Evolutionary conservation across 2,888 invertebrate species (phyloP).

Genomic region (Malacosoma neustria): DNA sequence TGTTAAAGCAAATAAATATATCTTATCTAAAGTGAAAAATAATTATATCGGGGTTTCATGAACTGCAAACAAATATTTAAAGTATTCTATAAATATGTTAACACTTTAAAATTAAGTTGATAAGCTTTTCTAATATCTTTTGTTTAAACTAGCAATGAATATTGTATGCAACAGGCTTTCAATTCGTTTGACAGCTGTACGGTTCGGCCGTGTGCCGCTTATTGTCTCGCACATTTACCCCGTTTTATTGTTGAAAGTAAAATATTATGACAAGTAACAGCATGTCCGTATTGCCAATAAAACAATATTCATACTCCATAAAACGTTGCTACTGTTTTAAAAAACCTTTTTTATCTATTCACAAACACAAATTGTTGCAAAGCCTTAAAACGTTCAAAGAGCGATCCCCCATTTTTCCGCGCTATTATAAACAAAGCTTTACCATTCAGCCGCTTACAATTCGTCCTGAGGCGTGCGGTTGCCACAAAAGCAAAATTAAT

Average conservation of each 20-base stretch:
- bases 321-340: conserved; percentile 1
- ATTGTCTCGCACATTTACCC: conserved; percentile 29
- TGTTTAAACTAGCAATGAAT: no score
- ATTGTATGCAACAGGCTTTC: conserved; percentile 5
- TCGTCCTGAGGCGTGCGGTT: conserved; percentile 56
- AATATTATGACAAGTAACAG: conserved; percentile 32
- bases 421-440: conserved; percentile 53
- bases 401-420: conserved; percentile 38
- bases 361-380: conserved; percentile 26
- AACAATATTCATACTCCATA: conserved; percentile 3
- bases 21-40: no score
- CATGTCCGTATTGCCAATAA: conserved; percentile 26
- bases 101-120: no score
- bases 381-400: conserved; percentile 40
- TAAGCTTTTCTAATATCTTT: no score
- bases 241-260: conserved; percentile 30
- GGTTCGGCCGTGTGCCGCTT: conserved; percentile 21
- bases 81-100: no score
- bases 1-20: no score
- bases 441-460: conserved; percentile 52
- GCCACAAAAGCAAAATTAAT: conserved; percentile 71
- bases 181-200: conserved; percentile 17
- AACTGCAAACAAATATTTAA: no score
- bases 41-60: no score
- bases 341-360: neutral